Evolutionary conservation across 1,140 invertebrate species (phyloP).

Genomic region (Triops cancriformis): DNA sequence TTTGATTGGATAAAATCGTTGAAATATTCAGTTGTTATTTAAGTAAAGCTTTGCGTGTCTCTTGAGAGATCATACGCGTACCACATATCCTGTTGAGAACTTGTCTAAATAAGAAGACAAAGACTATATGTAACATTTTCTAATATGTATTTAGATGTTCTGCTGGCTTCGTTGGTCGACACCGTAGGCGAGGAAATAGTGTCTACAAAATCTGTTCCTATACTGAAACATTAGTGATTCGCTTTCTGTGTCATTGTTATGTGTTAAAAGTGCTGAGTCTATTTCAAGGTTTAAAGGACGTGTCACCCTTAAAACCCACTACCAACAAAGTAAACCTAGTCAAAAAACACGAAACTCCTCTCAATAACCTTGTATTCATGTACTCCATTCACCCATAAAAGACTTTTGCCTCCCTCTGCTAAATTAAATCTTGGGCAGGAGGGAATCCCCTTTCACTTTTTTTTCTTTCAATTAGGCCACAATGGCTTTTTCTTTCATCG

Average conservation of each 20-base stretch:
- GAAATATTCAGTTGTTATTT: too few relatives aligned
- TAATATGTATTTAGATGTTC: constrained; percentile 47
- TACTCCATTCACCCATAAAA: constrained; percentile 2
- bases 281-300: neutral
- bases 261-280: neutral
- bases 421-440: constrained; percentile 13
- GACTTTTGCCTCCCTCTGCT: constrained; percentile 12
- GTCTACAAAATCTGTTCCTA: neutral
- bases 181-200: constrained; percentile 53
- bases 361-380: constrained; percentile 10
- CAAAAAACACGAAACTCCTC: neutral
- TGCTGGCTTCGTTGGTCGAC: constrained; percentile 60
- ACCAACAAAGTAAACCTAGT: neutral
- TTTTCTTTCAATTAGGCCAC: neutral
- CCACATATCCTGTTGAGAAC: too few relatives aligned
- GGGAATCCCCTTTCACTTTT: neutral
- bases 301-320: neutral
- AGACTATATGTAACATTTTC: too few relatives aligned
- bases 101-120: too few relatives aligned
- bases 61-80: too few relatives aligned
- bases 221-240: neutral
- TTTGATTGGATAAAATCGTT: too few relatives aligned
- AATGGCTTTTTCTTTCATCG: neutral
- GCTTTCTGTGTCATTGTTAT: neutral
- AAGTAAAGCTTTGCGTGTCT: too few relatives aligned